Evolutionary conservation across 2,888 invertebrate genomes (phyloP).

Genomic region (Ophion slaviceki): DNA sequence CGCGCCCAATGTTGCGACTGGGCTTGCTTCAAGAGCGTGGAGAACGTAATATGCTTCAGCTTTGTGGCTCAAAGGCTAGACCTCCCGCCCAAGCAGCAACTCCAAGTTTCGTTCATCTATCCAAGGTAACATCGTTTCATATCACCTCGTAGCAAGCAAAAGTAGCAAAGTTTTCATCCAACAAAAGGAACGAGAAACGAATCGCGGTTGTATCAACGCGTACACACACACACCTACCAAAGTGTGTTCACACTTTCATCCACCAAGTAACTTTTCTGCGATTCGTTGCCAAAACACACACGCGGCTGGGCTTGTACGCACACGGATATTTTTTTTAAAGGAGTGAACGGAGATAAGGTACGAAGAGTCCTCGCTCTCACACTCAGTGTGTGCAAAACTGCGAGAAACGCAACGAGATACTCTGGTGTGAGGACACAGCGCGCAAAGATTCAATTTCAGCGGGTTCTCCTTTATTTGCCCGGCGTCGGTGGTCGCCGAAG

Average conservation of each 20-base stretch:
- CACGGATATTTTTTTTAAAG: not conserved
- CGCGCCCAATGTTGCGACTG: not conserved
- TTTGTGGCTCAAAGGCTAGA: slow-evolving; percentile 14
- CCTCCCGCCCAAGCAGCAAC: slow-evolving; percentile 13
- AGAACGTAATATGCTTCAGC: slow-evolving; percentile 16
- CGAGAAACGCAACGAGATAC: slow-evolving; percentile 57
- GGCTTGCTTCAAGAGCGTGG: slow-evolving; percentile 3
- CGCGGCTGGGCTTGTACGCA: not conserved
- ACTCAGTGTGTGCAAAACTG: slow-evolving; percentile 42
- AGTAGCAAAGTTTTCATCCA: slow-evolving; percentile 47
- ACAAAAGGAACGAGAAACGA: slow-evolving; percentile 23
- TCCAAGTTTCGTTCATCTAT: slow-evolving; percentile 44
- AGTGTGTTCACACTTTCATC: slow-evolving; percentile 15
- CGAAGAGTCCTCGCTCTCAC: slow-evolving; percentile 6
- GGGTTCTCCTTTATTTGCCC: slow-evolving; percentile 70
- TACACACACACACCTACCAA: not conserved
- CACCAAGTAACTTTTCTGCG: slow-evolving; percentile 36
- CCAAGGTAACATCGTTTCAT: slow-evolving; percentile 53
- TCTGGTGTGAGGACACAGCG: slow-evolving; percentile 54
- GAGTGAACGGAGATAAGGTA: slow-evolving; percentile 27
- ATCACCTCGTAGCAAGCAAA: slow-evolving; percentile 24
- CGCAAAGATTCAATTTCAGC: slow-evolving; percentile 73
- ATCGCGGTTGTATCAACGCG: slow-evolving; percentile 7
- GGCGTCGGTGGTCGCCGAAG: slow-evolving; percentile 54
- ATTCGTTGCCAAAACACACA: slow-evolving; percentile 24